phyloP scores from a whole-genome alignment of 2,113 vertebrate species.

The Tragelaphus strepsiceros region DNA sequence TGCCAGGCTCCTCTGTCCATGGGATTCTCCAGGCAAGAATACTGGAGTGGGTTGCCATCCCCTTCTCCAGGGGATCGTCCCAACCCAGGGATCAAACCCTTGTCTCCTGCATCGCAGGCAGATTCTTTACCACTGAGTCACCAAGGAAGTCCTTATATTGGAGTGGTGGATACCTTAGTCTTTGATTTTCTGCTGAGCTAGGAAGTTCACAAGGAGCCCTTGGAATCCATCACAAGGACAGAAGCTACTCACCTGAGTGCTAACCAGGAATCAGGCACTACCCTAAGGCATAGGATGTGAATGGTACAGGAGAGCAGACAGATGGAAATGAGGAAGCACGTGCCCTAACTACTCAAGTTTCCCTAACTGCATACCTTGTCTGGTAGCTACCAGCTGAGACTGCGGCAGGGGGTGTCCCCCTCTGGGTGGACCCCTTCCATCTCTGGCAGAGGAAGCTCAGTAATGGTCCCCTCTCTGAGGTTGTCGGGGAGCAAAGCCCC shows the following conservation, averaged over 20 bases:
- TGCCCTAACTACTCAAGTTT: neutral
- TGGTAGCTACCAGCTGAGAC: neutral
- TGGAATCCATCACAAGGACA: neutral
- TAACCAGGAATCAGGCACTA: rapidly evolving
- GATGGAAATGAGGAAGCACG: neutral
- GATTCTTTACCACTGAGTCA: neutral
- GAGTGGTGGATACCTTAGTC: rapidly evolving
- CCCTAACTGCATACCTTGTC: neutral
- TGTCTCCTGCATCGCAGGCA: neutral
- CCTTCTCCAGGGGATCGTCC: neutral
- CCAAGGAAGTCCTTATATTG: neutral
- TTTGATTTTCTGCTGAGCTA: neutral
- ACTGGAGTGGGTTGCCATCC: neutral
- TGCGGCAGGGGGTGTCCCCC: rapidly evolving
- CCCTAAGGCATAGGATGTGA: neutral
- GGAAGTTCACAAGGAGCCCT: neutral
- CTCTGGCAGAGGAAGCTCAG: neutral
- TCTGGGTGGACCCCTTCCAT: no score
- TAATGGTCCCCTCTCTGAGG: neutral
- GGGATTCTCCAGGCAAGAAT: neutral
- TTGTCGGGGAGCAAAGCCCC: neutral
- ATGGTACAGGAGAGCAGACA: neutral
- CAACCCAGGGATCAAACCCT: neutral
- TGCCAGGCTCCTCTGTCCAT: neutral
- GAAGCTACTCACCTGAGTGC: neutral